phyloP scores from a whole-genome alignment of 1,140 invertebrate species.

The Archegozetes longisetosus region DNA sequence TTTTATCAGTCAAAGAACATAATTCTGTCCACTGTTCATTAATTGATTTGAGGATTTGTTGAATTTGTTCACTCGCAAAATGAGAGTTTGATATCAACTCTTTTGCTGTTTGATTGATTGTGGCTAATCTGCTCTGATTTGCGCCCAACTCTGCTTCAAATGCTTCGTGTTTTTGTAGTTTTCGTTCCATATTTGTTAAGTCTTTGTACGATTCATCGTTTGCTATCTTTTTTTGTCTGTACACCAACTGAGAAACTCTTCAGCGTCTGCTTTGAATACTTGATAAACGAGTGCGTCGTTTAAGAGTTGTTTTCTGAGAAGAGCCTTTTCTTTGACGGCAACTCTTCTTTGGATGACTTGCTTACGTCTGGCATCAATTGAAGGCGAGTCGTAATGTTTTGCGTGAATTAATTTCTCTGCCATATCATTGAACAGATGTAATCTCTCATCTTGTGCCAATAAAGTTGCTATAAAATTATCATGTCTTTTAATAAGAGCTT shows the following conservation, averaged over 20 bases:
- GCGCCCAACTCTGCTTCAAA: conserved; percentile 85
- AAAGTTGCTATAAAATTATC: conserved; percentile 87
- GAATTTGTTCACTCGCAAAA: conserved; percentile 48
- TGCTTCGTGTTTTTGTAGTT: conserved; percentile 92
- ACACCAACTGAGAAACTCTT: conserved; percentile 62
- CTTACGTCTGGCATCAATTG: conserved; percentile 52
- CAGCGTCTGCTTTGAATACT: conserved; percentile 70
- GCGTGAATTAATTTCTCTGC: conserved; percentile 66
- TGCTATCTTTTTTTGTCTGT: conserved; percentile 76
- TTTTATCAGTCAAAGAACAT: conserved; percentile 53
- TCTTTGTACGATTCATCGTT: conserved; percentile 85
- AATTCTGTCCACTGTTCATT: conserved; percentile 56
- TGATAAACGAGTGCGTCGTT: conserved; percentile 61
- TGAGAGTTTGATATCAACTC: conserved; percentile 34
- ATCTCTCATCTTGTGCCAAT: conserved; percentile 76
- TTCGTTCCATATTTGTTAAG: conserved; percentile 72
- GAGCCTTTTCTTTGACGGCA: conserved; percentile 53
- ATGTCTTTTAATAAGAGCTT: conserved; percentile 80
- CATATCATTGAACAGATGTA: conserved; percentile 66
- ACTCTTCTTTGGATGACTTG: conserved; percentile 55
- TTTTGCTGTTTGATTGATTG: conserved; percentile 51
- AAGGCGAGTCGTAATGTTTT: conserved; percentile 59
- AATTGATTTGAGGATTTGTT: conserved; percentile 42
- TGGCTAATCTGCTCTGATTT: conserved; percentile 69
- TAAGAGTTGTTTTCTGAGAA: conserved; percentile 49